Conservation (phyloP, 2,113 vertebrate species). For the Oncorhynchus keta region DNA sequence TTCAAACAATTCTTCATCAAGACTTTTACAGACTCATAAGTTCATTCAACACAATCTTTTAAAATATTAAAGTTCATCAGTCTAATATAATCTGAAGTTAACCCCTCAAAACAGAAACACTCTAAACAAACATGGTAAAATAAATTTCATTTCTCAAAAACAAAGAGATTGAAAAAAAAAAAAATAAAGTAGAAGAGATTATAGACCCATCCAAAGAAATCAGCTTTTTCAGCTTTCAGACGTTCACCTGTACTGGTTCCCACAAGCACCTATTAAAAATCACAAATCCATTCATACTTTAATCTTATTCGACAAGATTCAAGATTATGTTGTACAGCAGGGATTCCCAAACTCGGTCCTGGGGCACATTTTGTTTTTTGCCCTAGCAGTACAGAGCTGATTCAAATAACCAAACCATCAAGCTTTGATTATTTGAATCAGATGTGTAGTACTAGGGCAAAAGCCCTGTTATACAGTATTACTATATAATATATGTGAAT, state of each 20-base stretch:
- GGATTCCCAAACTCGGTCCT: too few relatives aligned
- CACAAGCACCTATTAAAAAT: constrained; percentile 29
- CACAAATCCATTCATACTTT: constrained; percentile 26
- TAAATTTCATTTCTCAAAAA: constrained; percentile 44
- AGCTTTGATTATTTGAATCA: too few relatives aligned
- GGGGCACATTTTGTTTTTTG: too few relatives aligned
- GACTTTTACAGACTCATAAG: constrained; percentile 68
- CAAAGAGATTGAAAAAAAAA: constrained; percentile 39
- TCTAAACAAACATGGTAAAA: constrained; percentile 58
- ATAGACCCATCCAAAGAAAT: constrained; percentile 60
- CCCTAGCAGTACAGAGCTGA: too few relatives aligned
- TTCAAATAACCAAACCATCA: too few relatives aligned
- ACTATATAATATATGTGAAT: constrained; percentile 12
- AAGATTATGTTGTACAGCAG: not conserved
- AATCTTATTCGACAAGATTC: not conserved
- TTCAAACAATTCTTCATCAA: constrained; percentile 76
- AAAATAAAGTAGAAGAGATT: constrained; percentile 51
- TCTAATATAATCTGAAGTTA: constrained; percentile 70
- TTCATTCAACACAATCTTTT: constrained; percentile 74
- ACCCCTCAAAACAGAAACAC: constrained; percentile 59
- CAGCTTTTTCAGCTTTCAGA: constrained; percentile 44
- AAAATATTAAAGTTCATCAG: constrained; percentile 70
- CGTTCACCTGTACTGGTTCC: constrained; percentile 50
- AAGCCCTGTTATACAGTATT: not conserved
- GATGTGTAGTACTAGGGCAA: too few relatives aligned